Percentiles rank a stretch among this genome's conserved stretches.
phyloP scores from a whole-genome alignment of 1,140 invertebrate species.

The Euwallacea fornicatus region DNA sequence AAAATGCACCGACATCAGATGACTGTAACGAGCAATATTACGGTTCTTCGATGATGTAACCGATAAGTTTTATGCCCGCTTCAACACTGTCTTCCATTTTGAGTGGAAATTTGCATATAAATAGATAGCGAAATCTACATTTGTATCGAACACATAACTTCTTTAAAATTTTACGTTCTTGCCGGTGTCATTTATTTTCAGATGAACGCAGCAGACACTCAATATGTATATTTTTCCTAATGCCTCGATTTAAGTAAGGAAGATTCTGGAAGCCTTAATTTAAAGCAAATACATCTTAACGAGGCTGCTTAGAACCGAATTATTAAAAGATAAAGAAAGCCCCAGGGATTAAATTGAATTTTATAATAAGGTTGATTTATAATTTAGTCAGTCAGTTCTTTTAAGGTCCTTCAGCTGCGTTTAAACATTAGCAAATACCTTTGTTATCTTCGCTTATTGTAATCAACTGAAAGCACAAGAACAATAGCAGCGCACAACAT shows the following conservation, averaged over 20 bases:
- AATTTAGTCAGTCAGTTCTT: constrained; percentile 1
- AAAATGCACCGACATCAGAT: no score
- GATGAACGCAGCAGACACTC: no score
- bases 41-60: constrained; percentile 12
- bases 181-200: constrained; percentile 2
- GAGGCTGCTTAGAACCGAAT: constrained; percentile 19
- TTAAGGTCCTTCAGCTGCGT: no score
- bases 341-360: constrained; percentile 16
- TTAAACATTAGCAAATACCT: no score
- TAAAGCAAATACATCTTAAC: constrained; percentile 25
- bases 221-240: no score
- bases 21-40: no score
- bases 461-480: no score
- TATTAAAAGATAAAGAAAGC: constrained; percentile 24
- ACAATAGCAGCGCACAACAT: no score
- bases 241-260: not conserved
- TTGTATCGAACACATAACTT: constrained; percentile 45
- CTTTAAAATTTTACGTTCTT: constrained; percentile 18
- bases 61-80: constrained; percentile 30
- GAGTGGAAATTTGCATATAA: constrained; percentile 44
- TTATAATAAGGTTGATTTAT: constrained; percentile 24
- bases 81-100: constrained; percentile 22
- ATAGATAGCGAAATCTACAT: constrained; percentile 43
- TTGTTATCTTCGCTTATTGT: no score
- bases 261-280: constrained; percentile 12